phyloP scores from a whole-genome alignment of 2,888 invertebrate genomes.

The Trissolcus brochymenae region DNA sequence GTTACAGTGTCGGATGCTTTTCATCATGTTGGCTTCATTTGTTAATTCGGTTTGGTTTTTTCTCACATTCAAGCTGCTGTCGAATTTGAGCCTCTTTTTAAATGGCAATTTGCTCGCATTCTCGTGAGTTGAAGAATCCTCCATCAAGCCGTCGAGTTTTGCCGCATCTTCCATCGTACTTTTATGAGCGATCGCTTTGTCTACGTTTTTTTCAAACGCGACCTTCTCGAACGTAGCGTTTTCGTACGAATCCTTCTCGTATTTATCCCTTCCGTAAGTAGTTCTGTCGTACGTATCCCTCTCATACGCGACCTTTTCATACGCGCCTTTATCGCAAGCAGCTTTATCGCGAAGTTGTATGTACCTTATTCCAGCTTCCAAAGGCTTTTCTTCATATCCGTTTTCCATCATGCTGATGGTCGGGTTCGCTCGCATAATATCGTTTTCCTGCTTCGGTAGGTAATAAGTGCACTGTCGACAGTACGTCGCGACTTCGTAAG shows the following conservation, averaged over 20 bases:
- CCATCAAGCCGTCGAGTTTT: background rate
- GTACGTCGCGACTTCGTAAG: slow-evolving; percentile 66
- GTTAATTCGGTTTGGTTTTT: background rate
- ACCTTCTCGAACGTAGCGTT: background rate
- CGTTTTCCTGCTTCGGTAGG: slow-evolving; percentile 63
- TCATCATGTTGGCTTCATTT: background rate
- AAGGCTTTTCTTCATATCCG: slow-evolving; percentile 49
- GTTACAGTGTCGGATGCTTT: background rate
- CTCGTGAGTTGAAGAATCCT: slow-evolving; percentile 32
- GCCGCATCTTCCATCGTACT: background rate
- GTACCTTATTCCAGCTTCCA: slow-evolving; percentile 56
- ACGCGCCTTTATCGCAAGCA: slow-evolving; percentile 27
- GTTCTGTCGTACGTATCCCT: background rate
- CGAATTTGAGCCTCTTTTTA: slow-evolving; percentile 68
- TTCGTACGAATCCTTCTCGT: slow-evolving; percentile 3
- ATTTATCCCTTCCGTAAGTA: background rate
- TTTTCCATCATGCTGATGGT: slow-evolving; percentile 60
- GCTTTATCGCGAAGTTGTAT: slow-evolving; percentile 24
- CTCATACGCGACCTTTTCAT: background rate
- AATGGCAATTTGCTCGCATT: slow-evolving; percentile 68
- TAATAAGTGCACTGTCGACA: slow-evolving; percentile 66
- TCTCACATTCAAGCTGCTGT: background rate
- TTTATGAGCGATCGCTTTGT: background rate
- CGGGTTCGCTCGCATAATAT: slow-evolving; percentile 63
- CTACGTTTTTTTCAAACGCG: background rate